These are phyloP conservation scores for Leuctra nigra DNA, from an alignment of 2,888 invertebrate species.

Conservation along the genomic window DNA sequence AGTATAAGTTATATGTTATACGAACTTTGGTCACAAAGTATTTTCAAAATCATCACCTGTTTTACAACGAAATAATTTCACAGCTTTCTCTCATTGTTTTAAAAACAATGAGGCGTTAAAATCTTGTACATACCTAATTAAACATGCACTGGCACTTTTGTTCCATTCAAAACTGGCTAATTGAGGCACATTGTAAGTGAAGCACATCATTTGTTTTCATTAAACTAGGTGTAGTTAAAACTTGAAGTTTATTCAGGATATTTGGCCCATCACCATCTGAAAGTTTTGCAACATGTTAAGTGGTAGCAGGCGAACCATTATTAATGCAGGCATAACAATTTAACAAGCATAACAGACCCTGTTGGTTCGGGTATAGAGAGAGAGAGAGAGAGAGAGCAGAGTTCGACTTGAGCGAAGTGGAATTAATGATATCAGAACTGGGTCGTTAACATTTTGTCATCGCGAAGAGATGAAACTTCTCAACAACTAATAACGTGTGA, in stretches of 20 bases:
- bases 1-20: too few relatives aligned
- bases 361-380: neutral
- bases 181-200: too few relatives aligned
- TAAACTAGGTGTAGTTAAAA: neutral
- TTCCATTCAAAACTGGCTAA: too few relatives aligned
- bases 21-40: too few relatives aligned
- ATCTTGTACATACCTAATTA: too few relatives aligned
- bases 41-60: too few relatives aligned
- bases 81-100: too few relatives aligned
- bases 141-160: too few relatives aligned
- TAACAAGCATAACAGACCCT: too few relatives aligned
- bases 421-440: conserved; percentile 13
- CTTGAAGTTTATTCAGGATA: neutral
- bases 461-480: conserved; percentile 10
- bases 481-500: neutral
- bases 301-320: conserved; percentile 12
- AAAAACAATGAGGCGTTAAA: too few relatives aligned
- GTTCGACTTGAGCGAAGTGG: neutral
- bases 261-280: neutral
- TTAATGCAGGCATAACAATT: conserved; percentile 1
- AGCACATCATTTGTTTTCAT: neutral
- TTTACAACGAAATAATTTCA: too few relatives aligned
- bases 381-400: neutral
- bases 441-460: conserved; percentile 10
- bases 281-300: neutral